Percentiles rank a stretch among this genome's conserved stretches.
Evolutionary conservation across 2,797 vertebrate genomes (phyloP).

Genomic region (Cheirogaleus major): DNA sequence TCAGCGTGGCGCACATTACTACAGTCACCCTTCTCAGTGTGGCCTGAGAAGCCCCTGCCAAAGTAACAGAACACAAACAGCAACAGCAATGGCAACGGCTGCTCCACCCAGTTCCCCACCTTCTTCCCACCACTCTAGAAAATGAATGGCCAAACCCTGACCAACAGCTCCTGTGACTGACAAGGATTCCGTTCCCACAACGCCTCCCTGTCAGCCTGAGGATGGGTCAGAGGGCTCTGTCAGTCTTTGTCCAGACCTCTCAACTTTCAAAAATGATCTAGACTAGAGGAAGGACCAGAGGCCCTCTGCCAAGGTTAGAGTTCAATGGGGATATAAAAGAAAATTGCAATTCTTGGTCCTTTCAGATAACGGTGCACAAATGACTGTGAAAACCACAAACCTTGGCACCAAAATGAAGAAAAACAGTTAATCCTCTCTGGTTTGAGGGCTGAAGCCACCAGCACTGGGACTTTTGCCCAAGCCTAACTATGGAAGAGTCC

Average conservation of each 20-base stretch:
- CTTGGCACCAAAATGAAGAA: not conserved
- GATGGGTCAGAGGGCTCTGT: no score
- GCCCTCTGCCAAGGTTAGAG: not conserved
- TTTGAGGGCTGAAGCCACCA: not conserved
- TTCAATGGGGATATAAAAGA: not conserved
- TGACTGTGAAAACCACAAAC: not conserved
- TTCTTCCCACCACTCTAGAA: not conserved
- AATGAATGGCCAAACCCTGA: not conserved
- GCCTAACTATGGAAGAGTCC: fast-evolving
- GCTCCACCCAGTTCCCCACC: fast-evolving
- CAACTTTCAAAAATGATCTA: not conserved
- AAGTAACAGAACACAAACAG: not conserved
- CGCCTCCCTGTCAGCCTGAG: not conserved
- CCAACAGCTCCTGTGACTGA: not conserved
- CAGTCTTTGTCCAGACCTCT: not conserved
- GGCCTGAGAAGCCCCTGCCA: not conserved
- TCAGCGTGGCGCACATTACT: fast-evolving
- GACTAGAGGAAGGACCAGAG: not conserved
- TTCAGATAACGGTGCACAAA: not conserved
- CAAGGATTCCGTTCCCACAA: no score
- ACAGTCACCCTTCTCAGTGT: not conserved
- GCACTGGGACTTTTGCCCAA: not conserved
- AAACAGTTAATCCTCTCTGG: not conserved
- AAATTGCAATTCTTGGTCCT: not conserved
- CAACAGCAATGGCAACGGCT: not conserved